Conservation (phyloP, 2,113 vertebrate species). For the Sebastes schlegelii region DNA sequence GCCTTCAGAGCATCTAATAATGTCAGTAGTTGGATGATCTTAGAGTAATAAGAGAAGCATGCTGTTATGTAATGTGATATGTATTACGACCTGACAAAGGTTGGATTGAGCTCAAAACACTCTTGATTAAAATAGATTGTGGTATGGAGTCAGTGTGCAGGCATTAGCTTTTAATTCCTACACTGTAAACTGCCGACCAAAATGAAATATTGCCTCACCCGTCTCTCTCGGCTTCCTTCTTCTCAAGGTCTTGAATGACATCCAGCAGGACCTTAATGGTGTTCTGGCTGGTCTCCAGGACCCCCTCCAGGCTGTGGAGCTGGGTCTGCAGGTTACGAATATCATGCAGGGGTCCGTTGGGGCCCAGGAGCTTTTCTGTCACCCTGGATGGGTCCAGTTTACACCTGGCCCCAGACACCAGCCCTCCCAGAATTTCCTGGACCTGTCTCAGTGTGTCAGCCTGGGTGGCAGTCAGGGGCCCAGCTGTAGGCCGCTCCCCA, state of each 20-base stretch:
- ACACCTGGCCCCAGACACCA: conserved; percentile 85
- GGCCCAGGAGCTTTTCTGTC: conserved; percentile 75
- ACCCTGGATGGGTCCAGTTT: conserved; percentile 79
- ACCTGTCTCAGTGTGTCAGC: conserved; percentile 82
- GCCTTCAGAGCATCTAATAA: background rate
- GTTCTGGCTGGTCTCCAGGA: conserved; percentile 92
- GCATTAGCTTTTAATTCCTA: conserved; percentile 21
- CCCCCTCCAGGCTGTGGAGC: conserved; percentile 90
- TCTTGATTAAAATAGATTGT: conserved; percentile 15
- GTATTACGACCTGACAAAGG: background rate
- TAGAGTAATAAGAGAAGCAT: background rate
- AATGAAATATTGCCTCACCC: conserved; percentile 84
- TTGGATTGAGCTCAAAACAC: conserved; percentile 4
- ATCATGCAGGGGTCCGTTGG: conserved; percentile 80
- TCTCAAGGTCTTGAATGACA: conserved; percentile 93
- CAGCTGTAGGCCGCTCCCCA: conserved; percentile 54
- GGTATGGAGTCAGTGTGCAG: background rate
- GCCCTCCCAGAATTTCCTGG: conserved; percentile 87
- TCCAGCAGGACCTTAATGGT: conserved; percentile 91
- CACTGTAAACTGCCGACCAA: conserved; percentile 17
- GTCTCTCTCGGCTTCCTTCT: conserved; percentile 89
- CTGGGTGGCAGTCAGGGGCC: conserved; percentile 73
- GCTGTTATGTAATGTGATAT: background rate
- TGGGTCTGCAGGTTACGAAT: conserved; percentile 86
- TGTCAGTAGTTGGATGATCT: background rate